Conservation (phyloP, 2,113 vertebrate species). For the Carassius auratus region DNA sequence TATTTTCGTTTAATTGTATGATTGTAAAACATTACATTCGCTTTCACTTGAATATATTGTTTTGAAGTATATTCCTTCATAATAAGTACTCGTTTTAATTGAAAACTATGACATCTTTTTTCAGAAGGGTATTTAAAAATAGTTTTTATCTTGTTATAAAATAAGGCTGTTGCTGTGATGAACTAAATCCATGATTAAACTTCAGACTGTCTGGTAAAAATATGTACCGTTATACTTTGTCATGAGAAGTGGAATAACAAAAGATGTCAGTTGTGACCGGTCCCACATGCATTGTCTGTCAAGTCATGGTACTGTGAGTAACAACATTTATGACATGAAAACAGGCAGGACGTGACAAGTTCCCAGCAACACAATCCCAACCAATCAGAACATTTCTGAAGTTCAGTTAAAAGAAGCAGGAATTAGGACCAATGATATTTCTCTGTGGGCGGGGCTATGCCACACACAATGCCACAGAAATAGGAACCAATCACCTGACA, state of each 20-base stretch:
- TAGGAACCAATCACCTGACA: background rate
- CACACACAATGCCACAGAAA: background rate
- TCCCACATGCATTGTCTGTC: background rate
- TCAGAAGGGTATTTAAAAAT: background rate
- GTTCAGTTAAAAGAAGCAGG: background rate
- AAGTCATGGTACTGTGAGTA: slow-evolving; percentile 32
- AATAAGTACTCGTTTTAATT: background rate
- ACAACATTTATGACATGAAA: background rate
- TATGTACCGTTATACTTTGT: background rate
- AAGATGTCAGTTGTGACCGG: background rate
- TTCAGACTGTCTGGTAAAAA: slow-evolving; percentile 18
- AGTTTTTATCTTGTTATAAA: background rate
- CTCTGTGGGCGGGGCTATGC: background rate
- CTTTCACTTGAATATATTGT: background rate
- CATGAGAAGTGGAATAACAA: slow-evolving; percentile 23
- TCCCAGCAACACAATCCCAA: background rate
- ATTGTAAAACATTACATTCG: too few species aligned
- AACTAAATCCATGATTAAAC: slow-evolving; percentile 15
- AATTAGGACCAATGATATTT: background rate
- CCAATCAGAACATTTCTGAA: background rate
- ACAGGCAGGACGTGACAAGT: background rate
- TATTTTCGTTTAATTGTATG: background rate
- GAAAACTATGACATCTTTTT: background rate
- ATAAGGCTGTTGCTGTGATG: background rate
- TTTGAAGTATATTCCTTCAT: too few species aligned